Base-by-base conservation (phyloP, 2,888 invertebrate species). In the Ochropacha duplaris region DNA sequence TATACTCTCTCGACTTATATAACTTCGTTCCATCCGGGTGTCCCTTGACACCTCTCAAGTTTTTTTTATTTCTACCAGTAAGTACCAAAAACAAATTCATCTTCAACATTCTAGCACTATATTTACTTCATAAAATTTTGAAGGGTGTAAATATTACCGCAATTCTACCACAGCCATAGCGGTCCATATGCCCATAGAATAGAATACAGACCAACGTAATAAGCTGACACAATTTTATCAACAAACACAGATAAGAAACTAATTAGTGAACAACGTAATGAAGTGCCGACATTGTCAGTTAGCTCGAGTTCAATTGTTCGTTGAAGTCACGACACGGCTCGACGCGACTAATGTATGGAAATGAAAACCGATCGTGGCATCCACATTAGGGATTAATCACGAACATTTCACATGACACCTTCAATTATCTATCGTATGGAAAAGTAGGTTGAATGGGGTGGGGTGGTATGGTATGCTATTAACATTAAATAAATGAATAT, bases 321-420 rank as follows among this genome's bases (percentile, higher is more conserved):
- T 16, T 2, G 44, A 16, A 57, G 54, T 50, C 54, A 59, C 44
- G 24, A 59, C 39, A 31, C 50, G 50, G 22, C 19, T 16, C n/a
- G 44, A 11, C 19, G 44, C n/a, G 44, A 11, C 3, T 49, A 54
- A 59, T 59, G 56, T 51, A 56, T 56, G 56, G 36, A 56, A 54
- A 56, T 49, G 39, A 56, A 52, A 52, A 24, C 14, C 49, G 52
- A 36, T 36, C 54, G 52, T 50, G 52, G 44, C 34, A 50, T 54
- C 39, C 22, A 49, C 61, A 54, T 28, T 49, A 55, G 44, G 22
- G 49, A 31, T 22, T 50, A 24, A 50, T 54, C 61, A 55, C 58
- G 57, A 57, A 4, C 52, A 44, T 58, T 58, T 56, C 56, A 56
- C 55, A 54, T 34, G 54, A 31, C 28, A 49, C 24, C 31, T 14